These are phyloP conservation scores for Nannoperca australis DNA, from an alignment of 2,797 vertebrate species.

Conservation along the genomic window DNA sequence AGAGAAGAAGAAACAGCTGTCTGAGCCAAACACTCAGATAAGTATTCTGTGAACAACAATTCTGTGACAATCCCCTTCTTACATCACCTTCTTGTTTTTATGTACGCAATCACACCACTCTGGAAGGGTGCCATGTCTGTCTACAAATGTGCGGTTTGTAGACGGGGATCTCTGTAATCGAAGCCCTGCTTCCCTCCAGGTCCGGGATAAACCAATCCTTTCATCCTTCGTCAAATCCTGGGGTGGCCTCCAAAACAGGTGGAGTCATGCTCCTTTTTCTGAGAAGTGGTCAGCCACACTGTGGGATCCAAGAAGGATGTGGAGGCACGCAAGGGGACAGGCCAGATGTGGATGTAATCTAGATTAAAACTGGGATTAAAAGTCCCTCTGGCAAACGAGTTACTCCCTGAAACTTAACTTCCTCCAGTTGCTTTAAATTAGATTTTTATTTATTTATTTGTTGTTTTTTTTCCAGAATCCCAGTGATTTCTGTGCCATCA, in stretches of 20 bases:
- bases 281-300: conserved; percentile 20
- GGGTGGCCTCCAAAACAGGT: conserved; percentile 3
- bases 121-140: conserved; percentile 15
- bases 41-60: conserved; percentile 38
- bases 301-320: conserved; percentile 36
- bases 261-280: conserved; percentile 27
- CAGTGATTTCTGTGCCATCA: conserved; percentile 29
- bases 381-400: conserved; percentile 20
- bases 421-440: conserved; percentile 50
- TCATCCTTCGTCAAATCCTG: conserved; percentile 18
- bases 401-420: conserved; percentile 45
- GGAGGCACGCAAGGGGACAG: conserved; percentile 37
- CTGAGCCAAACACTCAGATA: conserved; percentile 40
- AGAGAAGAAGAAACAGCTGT: conserved; percentile 51
- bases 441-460: conserved; percentile 31
- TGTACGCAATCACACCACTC: conserved; percentile 15
- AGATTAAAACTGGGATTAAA: conserved; percentile 79
- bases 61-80: conserved; percentile 57
- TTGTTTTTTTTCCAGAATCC: conserved; percentile 1
- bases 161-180: background rate
- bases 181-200: conserved; percentile 22
- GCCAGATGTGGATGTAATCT: conserved; percentile 80
- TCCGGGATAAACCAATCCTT: conserved; percentile 16
- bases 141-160: conserved; percentile 16
- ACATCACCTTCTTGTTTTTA: conserved; percentile 58